These are phyloP conservation scores for Montipora sp. DNA, from an alignment of 64 coral and sea anemone species.

Conservation along the genomic window DNA sequence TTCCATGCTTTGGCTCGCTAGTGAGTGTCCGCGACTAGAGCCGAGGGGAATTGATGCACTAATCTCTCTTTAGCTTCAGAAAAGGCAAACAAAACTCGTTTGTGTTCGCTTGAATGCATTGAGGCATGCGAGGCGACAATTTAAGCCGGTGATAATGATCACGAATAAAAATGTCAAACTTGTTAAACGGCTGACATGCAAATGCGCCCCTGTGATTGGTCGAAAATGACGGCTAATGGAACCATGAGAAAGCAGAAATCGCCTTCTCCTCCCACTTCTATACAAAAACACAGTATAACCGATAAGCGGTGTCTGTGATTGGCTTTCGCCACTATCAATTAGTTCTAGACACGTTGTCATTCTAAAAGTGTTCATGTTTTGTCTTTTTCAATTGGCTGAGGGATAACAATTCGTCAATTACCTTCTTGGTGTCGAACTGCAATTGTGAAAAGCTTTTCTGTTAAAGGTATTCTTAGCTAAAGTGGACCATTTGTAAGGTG, in stretches of 20 bases:
- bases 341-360: constrained; percentile 95
- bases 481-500: constrained; percentile 77
- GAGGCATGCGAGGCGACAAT: constrained; percentile 96
- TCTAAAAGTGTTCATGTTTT: constrained; percentile 89
- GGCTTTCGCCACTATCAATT: constrained; percentile 93
- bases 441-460: constrained; percentile 81
- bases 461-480: constrained; percentile 70
- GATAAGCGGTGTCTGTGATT: constrained; percentile 87
- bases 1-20: constrained; percentile 69
- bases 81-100: constrained; percentile 97
- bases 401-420: constrained; percentile 93
- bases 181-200: constrained; percentile 97
- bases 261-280: constrained; percentile 92
- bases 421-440: constrained; percentile 82
- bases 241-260: constrained; percentile 90
- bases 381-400: constrained; percentile 94
- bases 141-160: constrained; percentile 99
- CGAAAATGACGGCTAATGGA: constrained; percentile 82
- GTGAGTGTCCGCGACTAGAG: constrained; percentile 43
- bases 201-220: constrained; percentile 82
- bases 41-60: constrained; percentile 65
- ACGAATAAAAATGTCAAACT: constrained; percentile 99
- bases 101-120: constrained; percentile 86
- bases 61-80: constrained; percentile 89
- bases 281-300: constrained; percentile 93